Evolutionary conservation across 2,113 vertebrate species (phyloP).

Genomic region (Meles meles): DNA sequence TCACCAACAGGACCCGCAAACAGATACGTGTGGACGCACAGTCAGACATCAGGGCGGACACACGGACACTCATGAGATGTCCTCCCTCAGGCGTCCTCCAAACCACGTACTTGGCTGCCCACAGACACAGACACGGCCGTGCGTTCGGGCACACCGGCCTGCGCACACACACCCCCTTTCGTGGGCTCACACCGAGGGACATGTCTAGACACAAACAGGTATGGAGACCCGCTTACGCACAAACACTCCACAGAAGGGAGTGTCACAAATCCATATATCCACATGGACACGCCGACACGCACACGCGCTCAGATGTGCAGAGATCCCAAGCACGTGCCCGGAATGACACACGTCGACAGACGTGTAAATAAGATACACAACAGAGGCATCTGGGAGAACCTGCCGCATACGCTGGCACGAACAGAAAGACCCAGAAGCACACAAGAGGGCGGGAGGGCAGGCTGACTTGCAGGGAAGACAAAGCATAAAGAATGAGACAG

Average conservation of each 20-base stretch:
- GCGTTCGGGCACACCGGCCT: neutral
- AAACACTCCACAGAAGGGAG: neutral
- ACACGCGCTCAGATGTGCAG: too few species aligned
- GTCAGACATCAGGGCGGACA: neutral
- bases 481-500: neutral
- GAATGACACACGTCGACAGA: neutral
- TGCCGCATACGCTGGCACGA: neutral
- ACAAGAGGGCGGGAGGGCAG: neutral
- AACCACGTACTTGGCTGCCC: neutral
- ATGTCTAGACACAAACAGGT: neutral
- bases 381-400: neutral
- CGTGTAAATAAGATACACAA: neutral
- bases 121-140: fast-evolving
- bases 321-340: neutral
- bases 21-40: neutral
- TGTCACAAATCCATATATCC: neutral
- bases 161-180: fast-evolving
- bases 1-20: neutral
- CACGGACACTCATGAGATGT: neutral
- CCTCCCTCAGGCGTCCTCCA: too few species aligned
- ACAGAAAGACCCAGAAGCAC: neutral
- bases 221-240: neutral
- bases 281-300: neutral
- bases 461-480: neutral
- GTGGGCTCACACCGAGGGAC: neutral